Evolutionary conservation across 1,140 invertebrate species (phyloP), one percentile per base, ranked within the genome.

Genomic region (Euglossa dilemma): DNA sequence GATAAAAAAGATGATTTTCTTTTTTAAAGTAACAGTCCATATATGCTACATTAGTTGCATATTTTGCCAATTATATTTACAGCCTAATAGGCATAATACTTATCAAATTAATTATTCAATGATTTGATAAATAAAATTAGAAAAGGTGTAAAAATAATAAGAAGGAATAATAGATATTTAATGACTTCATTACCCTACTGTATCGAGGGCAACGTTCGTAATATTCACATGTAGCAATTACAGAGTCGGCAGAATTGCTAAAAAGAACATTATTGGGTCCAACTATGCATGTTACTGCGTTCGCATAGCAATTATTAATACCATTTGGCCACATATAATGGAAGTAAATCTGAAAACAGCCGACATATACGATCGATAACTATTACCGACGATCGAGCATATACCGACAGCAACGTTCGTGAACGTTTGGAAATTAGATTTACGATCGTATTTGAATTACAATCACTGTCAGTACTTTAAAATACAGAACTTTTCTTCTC

Each of bases 251-350:
- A 18, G 25, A 75, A 67, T 18, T 45, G 50, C 25, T 50, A 76
- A 67, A 54, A 16, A 66, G n/a, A 57, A 43, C n/a, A 36, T 50
- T 54, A 64, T 80, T 54, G n/a, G n/a, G 3, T 14, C 43, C 36
- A 54, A 2, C 45, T 50, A 57, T 71, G n/a, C 36, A 36, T 8
- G 47, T 57, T 23, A 45, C 25, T 47, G 47, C 9, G n/a, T n/a
- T 18, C n/a, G 74, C 74, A 43, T 59, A 56, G 56, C n/a, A 12
- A 59, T 11, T 80, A 25, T 59, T 16, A 20, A 84, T 16, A 36
- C 36, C 36, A 25, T 74, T 80, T 84, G 54, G 61, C 70, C 63
- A 67, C 76, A 28, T 47, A 23, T 36, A 73, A 84, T 73, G 76
- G 67, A 72, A 56, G 67, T 70, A 54, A 81, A 66, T 75, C 52